These are phyloP conservation scores for Notamacropus eugenii DNA, from an alignment of 2,797 vertebrate species.

Conservation along the genomic window DNA sequence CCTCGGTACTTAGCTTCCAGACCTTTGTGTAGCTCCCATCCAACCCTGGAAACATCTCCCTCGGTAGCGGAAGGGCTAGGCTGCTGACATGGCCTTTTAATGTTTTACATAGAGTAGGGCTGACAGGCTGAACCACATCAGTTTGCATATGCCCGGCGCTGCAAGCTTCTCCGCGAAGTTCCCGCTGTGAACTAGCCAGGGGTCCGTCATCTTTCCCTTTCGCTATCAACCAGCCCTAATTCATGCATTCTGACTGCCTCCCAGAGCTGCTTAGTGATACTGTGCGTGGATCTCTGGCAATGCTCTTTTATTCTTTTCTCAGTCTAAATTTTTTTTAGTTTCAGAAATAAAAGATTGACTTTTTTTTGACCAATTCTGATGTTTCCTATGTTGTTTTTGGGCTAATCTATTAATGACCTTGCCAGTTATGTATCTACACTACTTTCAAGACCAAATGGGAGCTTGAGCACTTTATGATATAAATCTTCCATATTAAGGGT, in stretches of 20 bases:
- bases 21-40: conserved; percentile 54
- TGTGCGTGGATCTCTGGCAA: background rate
- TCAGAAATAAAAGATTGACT: conserved; percentile 29
- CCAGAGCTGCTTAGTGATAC: conserved; percentile 1
- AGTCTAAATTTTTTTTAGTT: conserved; percentile 5
- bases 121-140: conserved; percentile 22
- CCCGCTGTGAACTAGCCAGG: conserved; percentile 53
- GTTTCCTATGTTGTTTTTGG: background rate
- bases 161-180: conserved; percentile 59
- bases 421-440: conserved; percentile 20
- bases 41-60: background rate
- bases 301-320: conserved; percentile 13
- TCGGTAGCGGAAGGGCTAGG: conserved; percentile 4
- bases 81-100: background rate
- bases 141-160: background rate
- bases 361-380: conserved; percentile 32
- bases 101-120: background rate
- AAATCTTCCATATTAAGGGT: background rate
- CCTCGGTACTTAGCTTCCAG: conserved; percentile 38
- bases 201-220: conserved; percentile 23
- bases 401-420: conserved; percentile 27
- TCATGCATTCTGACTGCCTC: conserved; percentile 7
- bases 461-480: conserved; percentile 16
- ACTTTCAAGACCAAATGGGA: conserved; percentile 44
- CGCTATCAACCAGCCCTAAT: background rate